A percentile compares a stretch with the other conserved stretches of the same genome.
phyloP scores from a whole-genome alignment of 2,888 invertebrate genomes.

The Acholoe squamosa region DNA sequence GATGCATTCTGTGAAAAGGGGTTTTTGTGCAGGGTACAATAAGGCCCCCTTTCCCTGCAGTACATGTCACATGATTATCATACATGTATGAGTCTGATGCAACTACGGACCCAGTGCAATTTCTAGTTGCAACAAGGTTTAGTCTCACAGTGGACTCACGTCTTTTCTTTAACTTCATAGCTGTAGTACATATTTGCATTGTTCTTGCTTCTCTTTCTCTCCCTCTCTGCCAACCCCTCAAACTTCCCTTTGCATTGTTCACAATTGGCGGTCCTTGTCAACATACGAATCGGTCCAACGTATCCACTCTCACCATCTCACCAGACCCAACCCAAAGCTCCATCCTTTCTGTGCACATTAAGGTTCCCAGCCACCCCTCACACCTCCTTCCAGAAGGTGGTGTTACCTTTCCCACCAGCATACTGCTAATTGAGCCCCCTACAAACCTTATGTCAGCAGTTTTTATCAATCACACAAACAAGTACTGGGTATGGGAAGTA shows the following conservation, averaged over 20 bases:
- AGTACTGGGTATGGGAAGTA: not conserved
- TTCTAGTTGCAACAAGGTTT: too few relatives aligned
- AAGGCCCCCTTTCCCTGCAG: too few relatives aligned
- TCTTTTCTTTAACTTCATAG: too few relatives aligned
- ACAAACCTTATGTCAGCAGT: slow-evolving; percentile 59
- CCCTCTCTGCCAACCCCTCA: too few relatives aligned
- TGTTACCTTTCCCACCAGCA: slow-evolving; percentile 21
- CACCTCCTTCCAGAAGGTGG: not conserved
- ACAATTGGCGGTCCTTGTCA: not conserved
- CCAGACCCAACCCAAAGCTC: not conserved
- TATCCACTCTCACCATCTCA: not conserved
- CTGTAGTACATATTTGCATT: too few relatives aligned
- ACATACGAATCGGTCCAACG: not conserved
- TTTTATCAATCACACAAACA: slow-evolving; percentile 61
- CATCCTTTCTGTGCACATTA: not conserved
- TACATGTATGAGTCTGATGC: too few relatives aligned
- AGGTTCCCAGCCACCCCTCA: not conserved
- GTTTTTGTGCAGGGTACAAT: too few relatives aligned
- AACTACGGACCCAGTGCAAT: too few relatives aligned
- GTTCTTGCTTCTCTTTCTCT: too few relatives aligned
- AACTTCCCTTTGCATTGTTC: not conserved
- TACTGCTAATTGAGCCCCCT: slow-evolving; percentile 48
- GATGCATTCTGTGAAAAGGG: too few relatives aligned
- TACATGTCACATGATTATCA: too few relatives aligned
- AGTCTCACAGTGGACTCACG: too few relatives aligned